Percentiles rank a stretch among this genome's conserved stretches.
phyloP scores from a whole-genome alignment of 2,888 invertebrate species.

The Ichneumon xanthorius region DNA sequence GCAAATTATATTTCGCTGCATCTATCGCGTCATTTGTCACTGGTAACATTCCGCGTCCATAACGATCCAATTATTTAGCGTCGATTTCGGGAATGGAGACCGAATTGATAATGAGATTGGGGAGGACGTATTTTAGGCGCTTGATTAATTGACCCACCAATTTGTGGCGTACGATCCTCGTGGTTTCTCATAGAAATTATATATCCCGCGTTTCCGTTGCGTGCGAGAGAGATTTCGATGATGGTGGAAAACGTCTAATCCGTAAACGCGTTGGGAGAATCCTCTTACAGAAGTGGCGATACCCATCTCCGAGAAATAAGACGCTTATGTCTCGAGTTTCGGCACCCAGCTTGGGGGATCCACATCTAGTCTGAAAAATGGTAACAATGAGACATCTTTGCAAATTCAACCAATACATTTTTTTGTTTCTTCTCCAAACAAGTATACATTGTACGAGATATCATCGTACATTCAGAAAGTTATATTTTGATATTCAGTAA shows the following conservation, averaged over 20 bases:
- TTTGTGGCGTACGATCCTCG: conserved; percentile 27
- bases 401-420: conserved; percentile 21
- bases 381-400: conserved; percentile 32
- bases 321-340: conserved; percentile 73
- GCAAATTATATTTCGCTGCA: not conserved
- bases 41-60: not conserved
- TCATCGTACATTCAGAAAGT: not conserved
- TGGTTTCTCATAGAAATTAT: conserved; percentile 68
- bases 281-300: conserved; percentile 73
- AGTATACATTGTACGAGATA: not conserved
- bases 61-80: not conserved
- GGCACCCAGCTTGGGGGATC: conserved; percentile 41
- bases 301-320: conserved; percentile 70
- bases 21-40: not conserved
- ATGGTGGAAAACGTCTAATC: conserved; percentile 71
- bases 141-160: conserved; percentile 35
- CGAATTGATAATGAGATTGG: conserved; percentile 25
- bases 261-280: conserved; percentile 72
- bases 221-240: conserved; percentile 70
- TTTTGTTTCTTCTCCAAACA: conserved; percentile 10
- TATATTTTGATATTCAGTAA: not conserved
- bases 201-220: conserved; percentile 73
- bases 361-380: not conserved
- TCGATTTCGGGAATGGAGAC: not conserved
- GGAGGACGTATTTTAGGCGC: conserved; percentile 1